Percentiles rank a stretch among this genome's conserved stretches.
phyloP scores from a whole-genome alignment of 1,140 invertebrate genomes.

The Neodiprion lecontei region DNA sequence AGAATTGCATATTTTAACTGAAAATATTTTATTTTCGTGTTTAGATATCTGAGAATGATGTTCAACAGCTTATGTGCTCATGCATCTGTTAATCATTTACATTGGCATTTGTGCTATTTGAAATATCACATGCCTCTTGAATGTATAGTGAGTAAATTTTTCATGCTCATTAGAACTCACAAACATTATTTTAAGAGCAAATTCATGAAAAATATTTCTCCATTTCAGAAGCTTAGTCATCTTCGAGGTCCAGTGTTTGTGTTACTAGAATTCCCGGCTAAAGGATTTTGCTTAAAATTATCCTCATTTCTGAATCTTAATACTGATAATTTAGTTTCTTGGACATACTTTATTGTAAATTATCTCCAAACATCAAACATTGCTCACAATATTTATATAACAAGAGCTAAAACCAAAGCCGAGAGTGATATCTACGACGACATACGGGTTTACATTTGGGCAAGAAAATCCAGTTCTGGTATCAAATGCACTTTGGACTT shows the following conservation, averaged over 20 bases:
- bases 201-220: slow-evolving; percentile 24
- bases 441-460: slow-evolving; percentile 71
- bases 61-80: slow-evolving; percentile 82
- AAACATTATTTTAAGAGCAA: slow-evolving; percentile 19
- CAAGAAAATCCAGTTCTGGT: slow-evolving; percentile 62
- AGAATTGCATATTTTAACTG: not conserved
- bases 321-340: slow-evolving; percentile 46
- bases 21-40: slow-evolving; percentile 51
- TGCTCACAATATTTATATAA: slow-evolving; percentile 75
- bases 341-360: slow-evolving; percentile 60
- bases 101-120: slow-evolving; percentile 78
- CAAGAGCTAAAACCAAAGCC: slow-evolving; percentile 57
- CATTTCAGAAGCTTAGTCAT: slow-evolving; percentile 61
- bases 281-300: slow-evolving; percentile 71
- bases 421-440: slow-evolving; percentile 42
- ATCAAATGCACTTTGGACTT: slow-evolving; percentile 65
- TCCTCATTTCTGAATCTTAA: slow-evolving; percentile 45
- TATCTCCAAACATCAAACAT: slow-evolving; percentile 66
- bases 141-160: slow-evolving; percentile 63
- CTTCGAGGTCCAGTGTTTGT: slow-evolving; percentile 61
- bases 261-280: slow-evolving; percentile 64
- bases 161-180: slow-evolving; percentile 11
- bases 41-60: slow-evolving; percentile 64
- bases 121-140: slow-evolving; percentile 70
- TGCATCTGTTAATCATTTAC: slow-evolving; percentile 84